These are phyloP conservation scores for Anodontia alba DNA, from an alignment of 2,888 invertebrate genomes.

Conservation along the genomic window DNA sequence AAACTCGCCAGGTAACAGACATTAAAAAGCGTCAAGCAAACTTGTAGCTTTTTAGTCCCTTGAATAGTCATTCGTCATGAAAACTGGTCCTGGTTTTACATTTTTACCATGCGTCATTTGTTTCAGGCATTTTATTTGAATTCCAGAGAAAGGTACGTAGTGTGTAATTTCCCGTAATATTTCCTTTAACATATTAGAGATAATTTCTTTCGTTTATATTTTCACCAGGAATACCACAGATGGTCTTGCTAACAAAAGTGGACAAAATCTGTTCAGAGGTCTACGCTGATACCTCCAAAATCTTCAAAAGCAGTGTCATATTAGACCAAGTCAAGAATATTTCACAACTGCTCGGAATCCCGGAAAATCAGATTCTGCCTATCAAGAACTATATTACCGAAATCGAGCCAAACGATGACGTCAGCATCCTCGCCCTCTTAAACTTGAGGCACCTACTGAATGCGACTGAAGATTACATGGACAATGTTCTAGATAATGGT, in stretches of 20 bases:
- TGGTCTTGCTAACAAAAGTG: slow-evolving; percentile 67
- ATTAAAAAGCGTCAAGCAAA: too few relatives aligned
- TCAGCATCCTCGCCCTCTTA: slow-evolving; percentile 51
- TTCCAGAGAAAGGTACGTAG: too few relatives aligned
- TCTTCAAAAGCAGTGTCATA: slow-evolving; percentile 46
- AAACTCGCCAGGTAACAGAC: too few relatives aligned
- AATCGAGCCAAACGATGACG: slow-evolving; percentile 44
- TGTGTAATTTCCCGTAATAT: too few relatives aligned
- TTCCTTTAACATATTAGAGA: too few relatives aligned
- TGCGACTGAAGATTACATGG: slow-evolving; percentile 57
- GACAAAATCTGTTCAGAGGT: slow-evolving; percentile 56
- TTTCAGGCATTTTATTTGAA: too few relatives aligned
- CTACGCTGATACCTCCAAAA: slow-evolving; percentile 30
- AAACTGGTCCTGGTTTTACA: too few relatives aligned
- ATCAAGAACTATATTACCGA: slow-evolving; percentile 65
- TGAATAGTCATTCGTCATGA: too few relatives aligned
- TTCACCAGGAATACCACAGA: slow-evolving; percentile 68
- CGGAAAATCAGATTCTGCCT: slow-evolving; percentile 56
- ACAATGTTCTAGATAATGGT: slow-evolving; percentile 38
- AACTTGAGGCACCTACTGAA: slow-evolving; percentile 57
- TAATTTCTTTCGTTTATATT: too few relatives aligned
- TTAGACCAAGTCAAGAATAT: slow-evolving; percentile 53
- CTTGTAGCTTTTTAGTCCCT: too few relatives aligned
- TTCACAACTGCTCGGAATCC: slow-evolving; percentile 54
- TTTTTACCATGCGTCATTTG: too few relatives aligned